Percentiles rank a stretch among this genome's conserved stretches.
phyloP scores from a whole-genome alignment of 2,113 vertebrate genomes.

The Ailurus styani region DNA sequence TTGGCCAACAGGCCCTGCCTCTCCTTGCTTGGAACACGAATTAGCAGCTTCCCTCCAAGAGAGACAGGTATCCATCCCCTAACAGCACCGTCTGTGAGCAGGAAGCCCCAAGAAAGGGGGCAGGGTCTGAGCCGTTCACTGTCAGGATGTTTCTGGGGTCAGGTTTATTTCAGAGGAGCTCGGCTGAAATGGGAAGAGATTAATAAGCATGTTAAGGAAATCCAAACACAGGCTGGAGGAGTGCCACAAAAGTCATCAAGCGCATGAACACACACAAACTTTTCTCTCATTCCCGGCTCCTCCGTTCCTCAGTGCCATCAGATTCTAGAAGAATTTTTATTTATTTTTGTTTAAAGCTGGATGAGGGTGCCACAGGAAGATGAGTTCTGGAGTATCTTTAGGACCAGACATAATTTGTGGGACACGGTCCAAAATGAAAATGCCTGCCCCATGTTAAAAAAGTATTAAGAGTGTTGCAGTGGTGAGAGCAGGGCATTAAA shows the following conservation, averaged over 20 bases:
- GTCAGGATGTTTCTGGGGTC: conserved; percentile 1
- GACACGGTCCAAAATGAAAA: background rate
- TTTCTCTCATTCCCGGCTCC: background rate
- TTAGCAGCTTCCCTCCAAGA: background rate
- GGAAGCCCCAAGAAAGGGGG: background rate
- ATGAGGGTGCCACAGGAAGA: background rate
- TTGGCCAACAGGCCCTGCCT: background rate
- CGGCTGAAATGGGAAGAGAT: conserved; percentile 42
- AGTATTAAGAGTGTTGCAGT: background rate
- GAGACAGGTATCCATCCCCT: background rate
- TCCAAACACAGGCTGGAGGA: conserved; percentile 54
- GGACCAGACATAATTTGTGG: background rate
- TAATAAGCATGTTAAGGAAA: conserved; percentile 50
- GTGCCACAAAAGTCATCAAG: conserved; percentile 46
- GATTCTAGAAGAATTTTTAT: background rate
- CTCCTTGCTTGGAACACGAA: background rate
- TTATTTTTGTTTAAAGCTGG: background rate
- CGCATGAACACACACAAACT: background rate
- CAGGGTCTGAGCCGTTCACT: background rate
- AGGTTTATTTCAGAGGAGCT: background rate
- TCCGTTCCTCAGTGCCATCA: background rate
- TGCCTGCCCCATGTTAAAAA: background rate
- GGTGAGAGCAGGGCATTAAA: background rate
- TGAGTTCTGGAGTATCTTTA: no score
- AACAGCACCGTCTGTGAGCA: background rate